Evolutionary conservation across 2,888 invertebrate genomes (phyloP).

Genomic region (Oligia latruncula): DNA sequence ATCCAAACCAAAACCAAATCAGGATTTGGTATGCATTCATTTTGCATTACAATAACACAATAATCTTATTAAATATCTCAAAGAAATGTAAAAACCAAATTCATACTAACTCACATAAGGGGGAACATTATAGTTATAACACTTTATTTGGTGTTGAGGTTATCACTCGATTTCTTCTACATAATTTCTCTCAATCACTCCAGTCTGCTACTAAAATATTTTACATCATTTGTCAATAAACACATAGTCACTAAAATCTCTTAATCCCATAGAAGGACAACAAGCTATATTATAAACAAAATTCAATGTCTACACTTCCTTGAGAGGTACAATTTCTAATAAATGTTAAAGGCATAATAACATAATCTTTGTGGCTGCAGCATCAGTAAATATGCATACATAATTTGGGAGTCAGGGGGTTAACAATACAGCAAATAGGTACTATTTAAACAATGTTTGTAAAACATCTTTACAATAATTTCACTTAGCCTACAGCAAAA

Average conservation of each 20-base stretch:
- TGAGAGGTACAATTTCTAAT: conserved; percentile 75
- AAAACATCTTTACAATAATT: conserved; percentile 82
- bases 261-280: conserved; percentile 64
- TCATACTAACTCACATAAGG: conserved; percentile 54
- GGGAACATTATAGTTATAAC: conserved; percentile 45
- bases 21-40: conserved; percentile 75
- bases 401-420: conserved; percentile 71
- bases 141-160: conserved; percentile 62
- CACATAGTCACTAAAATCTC: conserved; percentile 57
- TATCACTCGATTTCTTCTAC: conserved; percentile 64
- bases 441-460: conserved; percentile 78
- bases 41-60: conserved; percentile 72
- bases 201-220: conserved; percentile 57
- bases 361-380: conserved; percentile 71
- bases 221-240: conserved; percentile 52
- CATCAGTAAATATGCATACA: conserved; percentile 72
- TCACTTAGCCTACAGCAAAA: conserved; percentile 86
- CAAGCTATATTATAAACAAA: conserved; percentile 68
- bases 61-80: conserved; percentile 72
- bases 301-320: conserved; percentile 80
- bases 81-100: conserved; percentile 80
- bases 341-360: conserved; percentile 71
- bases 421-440: conserved; percentile 76
- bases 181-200: conserved; percentile 53
- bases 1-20: conserved; percentile 71